Base-by-base conservation (phyloP, 1,140 invertebrate genomes). In the Drosophila pruinosa region DNA sequence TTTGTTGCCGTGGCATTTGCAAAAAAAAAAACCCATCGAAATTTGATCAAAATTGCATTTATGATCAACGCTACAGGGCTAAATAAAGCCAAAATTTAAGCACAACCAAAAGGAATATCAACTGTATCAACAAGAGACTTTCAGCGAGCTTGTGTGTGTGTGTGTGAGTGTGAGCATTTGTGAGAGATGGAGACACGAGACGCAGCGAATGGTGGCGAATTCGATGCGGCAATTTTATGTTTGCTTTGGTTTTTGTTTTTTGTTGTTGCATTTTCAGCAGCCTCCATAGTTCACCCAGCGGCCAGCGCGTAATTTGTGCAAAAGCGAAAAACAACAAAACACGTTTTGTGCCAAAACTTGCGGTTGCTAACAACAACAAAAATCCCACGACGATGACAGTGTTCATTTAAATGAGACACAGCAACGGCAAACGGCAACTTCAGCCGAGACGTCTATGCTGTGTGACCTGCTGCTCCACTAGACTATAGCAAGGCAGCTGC, bases 381-480 rank as follows among this genome's bases (percentile, higher is more conserved):
- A 38, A 47, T 14, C 8, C 24, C 10, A 17, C 38, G 34, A 17
- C 43, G 43, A 43, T 50, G 50, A 71, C 34, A 58, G 52, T 24
- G 68, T 65, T 58, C 68, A 65, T 71, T 57, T 71, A 65, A 65
- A 71, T 71, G 59, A 52, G 45, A 47, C 3, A 26, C 28, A 19
- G n/a, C 61, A 62, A 45, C 28, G 6, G 39, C 39, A n/a, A 41
- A 15, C 36, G 47, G 17, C 64, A 43, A 26, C 57, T 45, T 15
- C 24, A 64, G 38, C 56, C 41, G 41, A 21, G 8, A 43, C 0
- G 19, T 17, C 17, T 8, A 22, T 5, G 22, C 39, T 43, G 10
- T 45, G 17, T 69, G 71, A 73, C 71, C 71, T 73, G 71, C 71
- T 73, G 71, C 65, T 73, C 71, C 65, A 73, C 71, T 73, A 73